Evolutionary conservation across 2,113 vertebrate genomes (phyloP).

Genomic region (Gobiocypris rarus): DNA sequence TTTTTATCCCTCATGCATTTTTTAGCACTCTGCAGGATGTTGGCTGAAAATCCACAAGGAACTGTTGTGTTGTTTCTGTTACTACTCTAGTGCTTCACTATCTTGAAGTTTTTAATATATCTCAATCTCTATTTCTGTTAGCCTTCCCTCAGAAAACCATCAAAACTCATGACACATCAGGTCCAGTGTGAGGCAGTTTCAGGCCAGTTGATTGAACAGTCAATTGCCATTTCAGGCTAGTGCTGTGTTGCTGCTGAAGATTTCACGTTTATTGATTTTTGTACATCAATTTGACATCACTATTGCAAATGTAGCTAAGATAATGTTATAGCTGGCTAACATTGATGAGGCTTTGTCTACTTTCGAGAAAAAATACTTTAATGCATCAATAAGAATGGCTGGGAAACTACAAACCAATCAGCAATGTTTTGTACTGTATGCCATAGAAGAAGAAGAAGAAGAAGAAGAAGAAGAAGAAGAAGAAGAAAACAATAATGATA

Average conservation of each 20-base stretch:
- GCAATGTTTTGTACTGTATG: background rate
- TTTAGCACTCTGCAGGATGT: conserved; percentile 29
- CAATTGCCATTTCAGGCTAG: background rate
- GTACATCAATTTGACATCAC: background rate
- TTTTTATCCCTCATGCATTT: conserved; percentile 47
- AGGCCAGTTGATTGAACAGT: background rate
- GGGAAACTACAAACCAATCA: too few relatives aligned
- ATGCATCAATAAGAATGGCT: too few relatives aligned
- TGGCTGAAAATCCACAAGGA: conserved; percentile 25
- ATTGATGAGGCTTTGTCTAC: background rate
- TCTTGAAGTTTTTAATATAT: conserved; percentile 28
- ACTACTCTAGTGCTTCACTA: conserved; percentile 3
- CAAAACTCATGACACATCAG: background rate
- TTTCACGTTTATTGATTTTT: background rate
- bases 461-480: background rate
- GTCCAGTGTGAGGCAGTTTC: background rate
- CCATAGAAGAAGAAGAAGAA: background rate
- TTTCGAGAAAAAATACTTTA: background rate
- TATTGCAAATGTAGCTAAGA: background rate
- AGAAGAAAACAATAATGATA: too few relatives aligned
- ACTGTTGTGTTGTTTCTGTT: conserved; percentile 1
- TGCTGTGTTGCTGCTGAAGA: background rate
- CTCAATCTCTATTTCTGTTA: conserved; percentile 14
- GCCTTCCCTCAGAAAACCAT: background rate
- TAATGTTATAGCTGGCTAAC: background rate